Base-by-base conservation (phyloP, 2,797 vertebrate genomes). In the Syngnathus acus region DNA sequence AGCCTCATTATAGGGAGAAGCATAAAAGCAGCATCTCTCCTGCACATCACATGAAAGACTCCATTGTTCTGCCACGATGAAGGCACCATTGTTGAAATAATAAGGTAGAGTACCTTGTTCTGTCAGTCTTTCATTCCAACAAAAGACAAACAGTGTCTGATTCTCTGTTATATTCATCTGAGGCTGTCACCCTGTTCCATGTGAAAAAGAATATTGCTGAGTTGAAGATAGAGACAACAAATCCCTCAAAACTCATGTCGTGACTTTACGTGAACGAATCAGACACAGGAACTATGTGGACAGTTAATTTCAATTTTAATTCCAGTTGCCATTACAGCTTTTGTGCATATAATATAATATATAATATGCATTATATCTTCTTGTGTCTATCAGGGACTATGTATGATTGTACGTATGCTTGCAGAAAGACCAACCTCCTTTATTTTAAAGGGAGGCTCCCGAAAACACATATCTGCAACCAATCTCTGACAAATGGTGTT, bases 131-230 rank as follows among this genome's bases (percentile, higher is more conserved):
- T 88, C 75, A 86, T 86, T 82, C 75, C 72, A 76, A 82, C 76
- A 84, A 81, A 83, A 87, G 80, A 72, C 76, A 83, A 85, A 83
- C 72, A 79, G 60, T 72, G 74, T 78, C 73, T 83, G 81, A 84
- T 84, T 80, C 69, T 55, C 63, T 61, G 71, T 74, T 72, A 85
- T 74, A 73, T 87, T 82, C 76, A 82, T 77, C 61, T 42, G 14
- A 64, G 66, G 68, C 37, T 32, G 58, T 67, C 72, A 23, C 60
- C n/a, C 55, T 0, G 3, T 11, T 68, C 64, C 63, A 38, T 63
- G 21, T 50, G 48, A 48, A 62, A 55, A 23, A 3, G 40, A 51
- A 23, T 23, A 48, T 4, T 39, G 62, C 54, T 10, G 19, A 59
- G 26, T 32, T 19, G 5, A 10, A 69, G 67, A 64, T 38, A 70